These are phyloP conservation scores for Scelioninae gen. 1 DNA, from an alignment of 2,888 invertebrate genomes.

Conservation along the genomic window DNA sequence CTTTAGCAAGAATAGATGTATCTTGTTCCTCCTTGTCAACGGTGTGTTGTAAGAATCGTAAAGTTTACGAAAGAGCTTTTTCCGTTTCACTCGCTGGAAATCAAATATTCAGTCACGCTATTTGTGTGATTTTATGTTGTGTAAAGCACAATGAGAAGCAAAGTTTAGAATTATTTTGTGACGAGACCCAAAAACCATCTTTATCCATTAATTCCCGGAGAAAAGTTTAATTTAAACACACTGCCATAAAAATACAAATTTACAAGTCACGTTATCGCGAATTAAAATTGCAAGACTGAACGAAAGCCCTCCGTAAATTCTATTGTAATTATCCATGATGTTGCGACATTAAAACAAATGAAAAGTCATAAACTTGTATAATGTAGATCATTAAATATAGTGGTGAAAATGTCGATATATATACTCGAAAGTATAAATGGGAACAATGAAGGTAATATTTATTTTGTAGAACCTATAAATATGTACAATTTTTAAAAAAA, in stretches of 20 bases:
- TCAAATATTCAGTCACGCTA: slow-evolving; percentile 29
- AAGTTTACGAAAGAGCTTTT: slow-evolving; percentile 32
- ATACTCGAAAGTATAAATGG: too few relatives aligned
- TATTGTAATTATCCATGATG: slow-evolving; percentile 23
- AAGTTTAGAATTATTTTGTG: slow-evolving; percentile 5
- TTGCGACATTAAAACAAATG: slow-evolving; percentile 33
- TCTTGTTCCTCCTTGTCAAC: slow-evolving; percentile 27
- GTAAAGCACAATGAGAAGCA: slow-evolving; percentile 17
- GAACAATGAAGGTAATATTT: too few relatives aligned
- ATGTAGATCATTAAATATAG: neutral
- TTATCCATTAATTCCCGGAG: neutral
- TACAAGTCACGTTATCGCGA: neutral
- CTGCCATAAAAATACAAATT: slow-evolving; percentile 14
- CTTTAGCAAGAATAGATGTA: slow-evolving; percentile 34
- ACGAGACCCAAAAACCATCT: neutral
- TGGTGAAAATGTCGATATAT: too few relatives aligned
- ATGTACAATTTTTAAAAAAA: too few relatives aligned
- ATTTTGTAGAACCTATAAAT: too few relatives aligned
- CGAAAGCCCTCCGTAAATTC: slow-evolving; percentile 5
- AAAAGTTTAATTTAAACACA: slow-evolving; percentile 17
- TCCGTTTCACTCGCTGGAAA: slow-evolving; percentile 7
- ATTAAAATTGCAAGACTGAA: slow-evolving; percentile 3
- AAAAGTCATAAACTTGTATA: slow-evolving; percentile 39
- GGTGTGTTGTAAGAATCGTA: slow-evolving; percentile 26
- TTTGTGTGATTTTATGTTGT: slow-evolving; percentile 19